Evolutionary conservation across 2,797 vertebrate genomes (phyloP).

Genomic region (Oceanodroma leucorhoa): DNA sequence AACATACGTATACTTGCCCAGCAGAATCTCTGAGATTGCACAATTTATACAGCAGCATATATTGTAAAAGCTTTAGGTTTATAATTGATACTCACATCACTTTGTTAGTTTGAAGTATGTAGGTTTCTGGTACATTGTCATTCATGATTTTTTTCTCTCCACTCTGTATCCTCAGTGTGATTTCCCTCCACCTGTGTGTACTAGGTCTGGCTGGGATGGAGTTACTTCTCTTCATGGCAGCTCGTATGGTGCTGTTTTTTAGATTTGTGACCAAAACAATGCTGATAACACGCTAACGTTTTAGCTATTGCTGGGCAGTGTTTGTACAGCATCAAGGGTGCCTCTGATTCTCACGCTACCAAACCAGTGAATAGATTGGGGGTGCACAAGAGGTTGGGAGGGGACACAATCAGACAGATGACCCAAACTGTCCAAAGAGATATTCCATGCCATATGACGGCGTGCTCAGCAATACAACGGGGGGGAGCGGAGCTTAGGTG

Average conservation of each 20-base stretch:
- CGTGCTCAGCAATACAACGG: background rate
- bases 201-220: background rate
- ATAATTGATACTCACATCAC: background rate
- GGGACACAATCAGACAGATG: background rate
- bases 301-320: background rate
- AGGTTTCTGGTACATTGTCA: background rate
- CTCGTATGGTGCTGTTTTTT: fast-evolving
- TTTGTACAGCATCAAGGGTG: background rate
- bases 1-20: background rate
- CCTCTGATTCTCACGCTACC: background rate
- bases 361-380: background rate
- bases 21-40: background rate
- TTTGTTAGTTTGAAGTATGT: background rate
- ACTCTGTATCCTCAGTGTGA: background rate
- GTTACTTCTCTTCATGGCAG: background rate
- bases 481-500: background rate
- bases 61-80: background rate
- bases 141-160: background rate
- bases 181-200: background rate
- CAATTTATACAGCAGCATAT: background rate
- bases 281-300: background rate
- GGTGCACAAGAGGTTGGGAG: background rate
- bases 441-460: background rate
- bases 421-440: background rate
- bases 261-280: background rate